Evolutionary conservation across 2,113 vertebrate species (phyloP), one percentile per base, ranked within the genome.

Genomic region (Anseranas semipalmata): DNA sequence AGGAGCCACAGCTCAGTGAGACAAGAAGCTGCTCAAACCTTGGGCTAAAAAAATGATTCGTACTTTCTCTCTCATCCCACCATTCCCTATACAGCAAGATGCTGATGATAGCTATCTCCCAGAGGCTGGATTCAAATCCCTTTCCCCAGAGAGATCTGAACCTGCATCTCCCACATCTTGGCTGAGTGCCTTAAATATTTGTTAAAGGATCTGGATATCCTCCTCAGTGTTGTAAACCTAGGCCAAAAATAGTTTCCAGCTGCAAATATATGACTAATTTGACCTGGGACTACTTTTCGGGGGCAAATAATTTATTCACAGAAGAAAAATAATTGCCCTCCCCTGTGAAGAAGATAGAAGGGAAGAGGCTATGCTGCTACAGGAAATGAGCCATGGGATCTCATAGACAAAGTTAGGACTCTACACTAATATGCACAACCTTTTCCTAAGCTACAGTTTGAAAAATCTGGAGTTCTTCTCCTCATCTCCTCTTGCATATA

Each of bases 241-340:
- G 70, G 80, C 33, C 80, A 95, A 91, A 95, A 96, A 94, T 87
- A 91, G 87, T 85, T 96, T 96, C 91, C 90, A 96, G 87, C 90
- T 95, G 94, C 74, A 89, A 76, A 45, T 90, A 16, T 59, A 87
- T 77, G 85, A 91, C 77, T 85, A 74, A 90, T 76, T 77, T 83
- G 85, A 93, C 78, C 81, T 48, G 21, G 46, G 55, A 93, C 82
- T 87, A 37, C 37, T 91, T 85, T 22, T 3, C 14, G 10, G 13
- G 67, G 50, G 37, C 24, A 93, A 96, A 74, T 76, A 79, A n/a
- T 89, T 89, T 90, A 60, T 62, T 91, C 74, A 74, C 24, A 79
- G 63, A 79, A 63, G 82, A 90, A 85, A 93, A 94, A 70, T 80
- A 91, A 85, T 90, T 93, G 58, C 53, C 27, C 48, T 93, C 24